A percentile compares a stretch with the other conserved stretches of the same genome.
Evolutionary conservation across 1,140 invertebrate genomes (phyloP).

Genomic region (Drosophila arizonae): DNA sequence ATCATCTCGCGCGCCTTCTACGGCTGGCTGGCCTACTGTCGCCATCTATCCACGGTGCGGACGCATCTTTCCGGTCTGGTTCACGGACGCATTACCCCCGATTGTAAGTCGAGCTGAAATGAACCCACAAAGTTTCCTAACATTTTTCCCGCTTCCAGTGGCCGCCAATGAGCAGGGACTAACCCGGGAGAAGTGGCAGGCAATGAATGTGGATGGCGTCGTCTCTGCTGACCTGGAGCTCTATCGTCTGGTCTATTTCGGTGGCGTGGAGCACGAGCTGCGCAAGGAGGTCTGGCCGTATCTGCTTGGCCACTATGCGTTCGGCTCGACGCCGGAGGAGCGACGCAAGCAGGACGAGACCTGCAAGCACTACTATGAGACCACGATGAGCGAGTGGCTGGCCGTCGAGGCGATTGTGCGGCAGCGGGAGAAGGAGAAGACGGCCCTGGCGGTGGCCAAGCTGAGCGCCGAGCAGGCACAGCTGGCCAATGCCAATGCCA

Average conservation of each 20-base stretch:
- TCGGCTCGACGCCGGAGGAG: conserved; percentile 89
- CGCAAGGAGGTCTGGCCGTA: conserved; percentile 96
- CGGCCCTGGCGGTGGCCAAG: conserved; percentile 86
- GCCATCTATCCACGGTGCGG: conserved; percentile 94
- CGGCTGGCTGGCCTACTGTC: conserved; percentile 96
- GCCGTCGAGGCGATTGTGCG: conserved; percentile 95
- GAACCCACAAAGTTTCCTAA: conserved; percentile 51
- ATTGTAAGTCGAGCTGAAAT: conserved; percentile 83
- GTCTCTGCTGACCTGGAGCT: conserved; percentile 87
- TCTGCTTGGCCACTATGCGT: conserved; percentile 92
- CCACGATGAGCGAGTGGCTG: conserved; percentile 96
- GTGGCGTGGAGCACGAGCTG: conserved; percentile 91
- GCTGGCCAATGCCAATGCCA: conserved; percentile 42
- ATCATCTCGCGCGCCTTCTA: conserved; percentile 98
- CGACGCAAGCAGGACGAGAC: conserved; percentile 87
- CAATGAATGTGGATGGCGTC: conserved; percentile 86
- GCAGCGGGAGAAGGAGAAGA: conserved; percentile 90
- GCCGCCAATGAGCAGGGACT: conserved; percentile 85
- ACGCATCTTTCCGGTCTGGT: conserved; percentile 96
- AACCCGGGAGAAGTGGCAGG: conserved; percentile 87
- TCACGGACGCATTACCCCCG: conserved; percentile 86
- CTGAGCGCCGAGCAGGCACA: conserved; percentile 84
- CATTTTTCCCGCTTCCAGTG: conserved; percentile 82
- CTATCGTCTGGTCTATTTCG: conserved; percentile 92
- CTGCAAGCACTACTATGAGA: conserved; percentile 91